Conservation (phyloP, 2,888 invertebrate species). For the Coelopa pilipes region DNA sequence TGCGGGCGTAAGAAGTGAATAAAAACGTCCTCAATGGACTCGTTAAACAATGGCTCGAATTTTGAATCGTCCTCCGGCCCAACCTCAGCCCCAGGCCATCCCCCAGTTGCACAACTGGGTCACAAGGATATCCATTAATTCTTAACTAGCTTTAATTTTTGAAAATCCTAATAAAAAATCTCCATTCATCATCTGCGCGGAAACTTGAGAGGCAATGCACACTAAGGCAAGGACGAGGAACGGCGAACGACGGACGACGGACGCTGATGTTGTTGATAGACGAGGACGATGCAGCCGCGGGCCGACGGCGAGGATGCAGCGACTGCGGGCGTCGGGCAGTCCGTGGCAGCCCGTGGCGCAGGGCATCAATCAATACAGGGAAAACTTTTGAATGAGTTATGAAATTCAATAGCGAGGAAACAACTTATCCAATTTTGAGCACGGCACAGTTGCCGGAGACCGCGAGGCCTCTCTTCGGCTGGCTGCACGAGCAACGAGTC, state of each 20-base stretch:
- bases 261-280: neutral
- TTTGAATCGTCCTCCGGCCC: neutral
- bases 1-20: too few species aligned
- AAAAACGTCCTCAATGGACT: too few species aligned
- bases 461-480: too few species aligned
- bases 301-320: neutral
- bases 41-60: too few species aligned
- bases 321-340: slow-evolving; percentile 35
- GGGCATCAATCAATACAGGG: slow-evolving; percentile 45
- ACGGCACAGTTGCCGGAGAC: too few species aligned
- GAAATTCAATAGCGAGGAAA: slow-evolving; percentile 26
- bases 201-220: neutral
- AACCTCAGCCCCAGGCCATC: neutral
- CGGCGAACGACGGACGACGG: neutral
- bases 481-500: too few species aligned
- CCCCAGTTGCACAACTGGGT: slow-evolving; percentile 41
- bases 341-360: slow-evolving; percentile 39
- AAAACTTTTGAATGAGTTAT: slow-evolving; percentile 40
- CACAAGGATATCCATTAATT: slow-evolving; percentile 50
- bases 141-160: slow-evolving; percentile 41
- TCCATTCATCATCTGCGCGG: slow-evolving; percentile 29
- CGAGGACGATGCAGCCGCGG: neutral
- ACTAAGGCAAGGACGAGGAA: neutral
- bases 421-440: neutral
- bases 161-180: slow-evolving; percentile 22